These are phyloP conservation scores for Chiroxiphia lanceolata DNA, from an alignment of 2,797 vertebrate genomes.

Conservation along the genomic window DNA sequence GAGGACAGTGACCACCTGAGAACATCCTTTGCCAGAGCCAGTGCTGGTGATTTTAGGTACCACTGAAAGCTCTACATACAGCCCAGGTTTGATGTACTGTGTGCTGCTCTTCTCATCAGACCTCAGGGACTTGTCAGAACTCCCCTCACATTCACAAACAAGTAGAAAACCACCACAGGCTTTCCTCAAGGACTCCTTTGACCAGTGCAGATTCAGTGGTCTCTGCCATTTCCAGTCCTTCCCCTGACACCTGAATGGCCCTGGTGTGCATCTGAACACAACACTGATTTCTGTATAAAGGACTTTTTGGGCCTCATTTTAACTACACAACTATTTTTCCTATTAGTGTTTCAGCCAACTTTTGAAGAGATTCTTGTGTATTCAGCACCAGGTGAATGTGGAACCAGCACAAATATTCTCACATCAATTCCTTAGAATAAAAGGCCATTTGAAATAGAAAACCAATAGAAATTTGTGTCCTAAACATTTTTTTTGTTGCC, in stretches of 20 bases:
- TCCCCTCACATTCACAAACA: neutral
- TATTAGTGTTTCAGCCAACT: neutral
- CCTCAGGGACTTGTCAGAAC: neutral
- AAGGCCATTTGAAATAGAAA: neutral
- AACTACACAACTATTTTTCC: neutral
- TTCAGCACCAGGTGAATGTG: neutral
- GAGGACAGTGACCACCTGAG: neutral
- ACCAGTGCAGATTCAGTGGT: neutral
- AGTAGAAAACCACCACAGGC: neutral
- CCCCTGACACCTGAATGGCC: too few species aligned
- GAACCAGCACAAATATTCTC: neutral
- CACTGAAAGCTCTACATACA: accelerated
- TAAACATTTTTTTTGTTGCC: neutral
- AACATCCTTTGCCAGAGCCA: neutral
- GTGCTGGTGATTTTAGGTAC: neutral
- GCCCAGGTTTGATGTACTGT: too few species aligned
- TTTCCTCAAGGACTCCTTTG: neutral
- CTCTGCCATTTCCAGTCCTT: neutral
- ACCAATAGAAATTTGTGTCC: neutral
- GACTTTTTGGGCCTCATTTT: neutral
- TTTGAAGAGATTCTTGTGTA: neutral
- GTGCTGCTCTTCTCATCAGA: neutral
- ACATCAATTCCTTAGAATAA: neutral
- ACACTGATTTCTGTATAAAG: accelerated
- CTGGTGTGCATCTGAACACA: neutral